Conservation (phyloP, 1,140 invertebrate species). For the Lepidostoma basale region DNA sequence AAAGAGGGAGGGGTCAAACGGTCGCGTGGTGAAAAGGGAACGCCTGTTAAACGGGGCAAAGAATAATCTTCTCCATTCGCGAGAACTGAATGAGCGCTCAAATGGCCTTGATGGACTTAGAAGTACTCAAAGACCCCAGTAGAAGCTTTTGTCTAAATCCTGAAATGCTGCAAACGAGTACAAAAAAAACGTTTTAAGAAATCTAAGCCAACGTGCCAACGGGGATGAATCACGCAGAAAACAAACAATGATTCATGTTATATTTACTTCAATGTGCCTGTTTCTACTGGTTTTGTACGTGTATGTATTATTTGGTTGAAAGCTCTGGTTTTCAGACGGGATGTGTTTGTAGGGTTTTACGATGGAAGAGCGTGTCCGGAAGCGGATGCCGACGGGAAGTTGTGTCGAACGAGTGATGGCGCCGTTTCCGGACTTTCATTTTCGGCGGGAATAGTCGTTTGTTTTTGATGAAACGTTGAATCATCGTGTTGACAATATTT, state of each 20-base stretch:
- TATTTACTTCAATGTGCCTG: too few species aligned
- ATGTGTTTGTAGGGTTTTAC: too few species aligned
- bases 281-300: too few species aligned
- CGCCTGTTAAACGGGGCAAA: slow-evolving; percentile 29
- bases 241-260: too few species aligned
- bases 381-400: slow-evolving; percentile 41
- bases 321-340: too few species aligned
- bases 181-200: not conserved
- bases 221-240: too few species aligned
- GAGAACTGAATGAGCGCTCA: slow-evolving; percentile 41
- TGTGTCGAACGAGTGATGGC: slow-evolving; percentile 18
- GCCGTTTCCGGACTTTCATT: slow-evolving; percentile 20
- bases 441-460: slow-evolving; percentile 4
- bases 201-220: too few species aligned
- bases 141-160: slow-evolving; percentile 3
- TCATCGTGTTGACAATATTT: slow-evolving; percentile 16
- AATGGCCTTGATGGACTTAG: slow-evolving; percentile 43
- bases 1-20: slow-evolving; percentile 4
- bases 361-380: slow-evolving; percentile 21
- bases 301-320: too few species aligned
- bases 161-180: too few species aligned
- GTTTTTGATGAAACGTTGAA: slow-evolving; percentile 22
- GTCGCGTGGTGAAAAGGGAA: slow-evolving; percentile 21
- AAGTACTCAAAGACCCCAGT: slow-evolving; percentile 6
- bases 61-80: slow-evolving; percentile 37